Base-by-base conservation (phyloP, 1,140 invertebrate species). In the Cephus cinctus region DNA sequence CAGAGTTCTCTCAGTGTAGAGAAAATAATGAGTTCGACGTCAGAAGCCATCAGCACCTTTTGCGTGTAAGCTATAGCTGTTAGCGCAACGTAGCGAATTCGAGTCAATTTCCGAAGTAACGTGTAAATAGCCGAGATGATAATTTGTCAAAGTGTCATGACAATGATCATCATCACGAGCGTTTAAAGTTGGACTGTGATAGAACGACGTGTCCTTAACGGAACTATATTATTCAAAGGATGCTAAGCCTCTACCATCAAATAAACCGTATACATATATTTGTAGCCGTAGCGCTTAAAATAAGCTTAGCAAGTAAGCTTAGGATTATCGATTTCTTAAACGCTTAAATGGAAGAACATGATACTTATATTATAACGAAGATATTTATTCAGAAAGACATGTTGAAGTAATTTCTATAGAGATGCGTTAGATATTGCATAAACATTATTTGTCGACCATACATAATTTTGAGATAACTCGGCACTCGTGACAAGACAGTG, bases 181-280 rank as follows among this genome's bases (percentile, higher is more conserved):
- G 16, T 18, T 11, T 15, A 18, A 18, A 16, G 39, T 22, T 20
- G 39, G 39, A 41, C 39, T 41, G 39, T 41, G 39, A 41, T 41
- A 41, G 39, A 41, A 41, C 20, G 20, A 41, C 39, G 39, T 41
- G 18, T 41, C 39, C 39, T 41, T 41, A 36, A 18, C 19, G 34
- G 34, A 36, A 36, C 34, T 9, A 15, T 15, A n/a, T n/a, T n/a
- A n/a, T n/a, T n/a, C n/a, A n/a, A n/a, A n/a, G 25, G 6, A 30
- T 30, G 8, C 8, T 36, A 18, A 36, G 19, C 19, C 19, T 36
- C 8, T 36, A 15, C 34, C 8, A 15, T 36, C 34, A 15, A 36
- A 36, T 12, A 36, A 36, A 36, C 27, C 9, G 12, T 30, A 12
- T 12, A 11, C 11, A 30, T 30, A 30, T 11, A 30, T 9, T 12